Base-by-base conservation (phyloP, 2,888 invertebrate species). In the Adineta ricciae region DNA sequence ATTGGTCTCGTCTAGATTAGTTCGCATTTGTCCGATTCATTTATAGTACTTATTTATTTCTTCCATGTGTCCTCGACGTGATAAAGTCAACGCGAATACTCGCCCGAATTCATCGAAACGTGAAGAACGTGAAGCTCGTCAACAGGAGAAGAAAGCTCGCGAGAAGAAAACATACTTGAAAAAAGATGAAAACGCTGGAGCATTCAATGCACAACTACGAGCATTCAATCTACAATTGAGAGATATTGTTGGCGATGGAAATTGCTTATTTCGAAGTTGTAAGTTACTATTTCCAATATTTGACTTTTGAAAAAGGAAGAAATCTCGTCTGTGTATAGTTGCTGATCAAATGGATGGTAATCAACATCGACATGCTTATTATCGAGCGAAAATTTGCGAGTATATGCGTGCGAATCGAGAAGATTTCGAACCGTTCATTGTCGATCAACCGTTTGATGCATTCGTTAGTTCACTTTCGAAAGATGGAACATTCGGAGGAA, bases 351-450 rank as follows among this genome's bases (percentile, higher is more conserved):
- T 91, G 86, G 91, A 91, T 84, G 92, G 92, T 32, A 90, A 90
- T 87, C 88, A 90, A 24, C 87, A 90, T 36, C 90, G 90, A 87
- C 92, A 92, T 87, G 88, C 89, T 86, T 89, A 89, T 52, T 91
- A 91, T 87, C 88, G 92, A n/a, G 88, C 89, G 85, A 90, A 91
- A 84, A 90, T 91, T 4, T 91, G 90, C 14, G 89, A 90, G 54
- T 92, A 90, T 87, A 92, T 92, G 90, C 86, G 88, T 46, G 88
- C 90, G 27, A 89, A 91, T 87, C 88, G 90, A 64, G 87, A 88
- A 19, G 91, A 92, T 88, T 92, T 92, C 88, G 91, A 91, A 87
- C 92, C 92, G 14, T 92, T 92, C 88, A 89, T 92, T 0, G 91
- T 91, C 87, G 92, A 91, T 88, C 50, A 87, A 41, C 36, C 52